Evolutionary conservation across 64 coral and sea anemone species (phyloP).

Genomic region (Stichodactyla helianthus): DNA sequence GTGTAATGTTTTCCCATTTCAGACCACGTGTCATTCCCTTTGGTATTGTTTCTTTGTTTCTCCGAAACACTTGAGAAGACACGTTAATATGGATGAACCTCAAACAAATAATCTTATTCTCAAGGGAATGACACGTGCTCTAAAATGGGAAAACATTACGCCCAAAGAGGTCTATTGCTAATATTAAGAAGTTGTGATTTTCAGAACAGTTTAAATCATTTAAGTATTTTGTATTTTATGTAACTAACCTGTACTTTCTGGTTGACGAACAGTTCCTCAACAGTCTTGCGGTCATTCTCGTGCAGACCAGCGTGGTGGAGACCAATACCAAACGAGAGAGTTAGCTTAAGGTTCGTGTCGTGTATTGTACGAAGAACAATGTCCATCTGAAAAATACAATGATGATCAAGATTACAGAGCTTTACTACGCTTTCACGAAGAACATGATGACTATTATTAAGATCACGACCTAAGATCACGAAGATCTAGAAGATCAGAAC

Average conservation of each 20-base stretch:
- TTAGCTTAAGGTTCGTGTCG: conserved; percentile 83
- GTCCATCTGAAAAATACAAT: conserved; percentile 59
- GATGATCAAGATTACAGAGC: background rate
- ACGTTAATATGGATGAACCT: no score
- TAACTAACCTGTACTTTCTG: conserved; percentile 89
- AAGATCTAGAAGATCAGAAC: background rate
- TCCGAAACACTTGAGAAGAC: no score
- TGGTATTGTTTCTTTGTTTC: no score
- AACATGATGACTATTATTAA: background rate
- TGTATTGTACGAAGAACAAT: conserved; percentile 60
- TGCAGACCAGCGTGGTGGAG: conserved; percentile 94
- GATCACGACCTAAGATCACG: background rate
- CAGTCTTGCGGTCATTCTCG: conserved; percentile 83
- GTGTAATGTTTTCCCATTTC: no score
- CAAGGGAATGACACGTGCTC: no score
- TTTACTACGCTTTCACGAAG: background rate
- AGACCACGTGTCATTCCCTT: no score
- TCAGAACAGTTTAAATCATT: no score
- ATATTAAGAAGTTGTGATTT: no score
- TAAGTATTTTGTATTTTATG: background rate
- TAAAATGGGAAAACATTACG: no score
- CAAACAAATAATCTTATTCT: no score
- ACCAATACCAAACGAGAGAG: conserved; percentile 88
- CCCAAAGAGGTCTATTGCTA: no score
- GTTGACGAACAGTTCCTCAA: conserved; percentile 93